These are phyloP conservation scores for Pogonophryne albipinna DNA, from an alignment of 2,797 vertebrate genomes.

Conservation along the genomic window DNA sequence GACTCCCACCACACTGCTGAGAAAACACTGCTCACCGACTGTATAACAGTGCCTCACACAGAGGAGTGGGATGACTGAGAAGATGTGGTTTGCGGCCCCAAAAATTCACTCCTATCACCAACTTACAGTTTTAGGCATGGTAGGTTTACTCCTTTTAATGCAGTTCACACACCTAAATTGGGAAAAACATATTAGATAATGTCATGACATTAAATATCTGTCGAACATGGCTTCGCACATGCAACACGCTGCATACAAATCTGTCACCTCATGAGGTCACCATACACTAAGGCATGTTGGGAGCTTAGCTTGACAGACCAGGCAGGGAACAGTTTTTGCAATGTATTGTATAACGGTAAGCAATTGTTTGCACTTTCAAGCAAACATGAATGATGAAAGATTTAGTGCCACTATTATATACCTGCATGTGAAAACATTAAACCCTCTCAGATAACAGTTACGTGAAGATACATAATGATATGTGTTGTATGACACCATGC, in stretches of 20 bases:
- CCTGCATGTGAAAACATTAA: background rate
- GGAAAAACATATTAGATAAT: background rate
- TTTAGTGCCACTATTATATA: fast-evolving
- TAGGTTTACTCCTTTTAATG: background rate
- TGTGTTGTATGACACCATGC: background rate
- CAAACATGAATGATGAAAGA: background rate
- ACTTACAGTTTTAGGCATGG: background rate
- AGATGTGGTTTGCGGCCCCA: conserved; percentile 11
- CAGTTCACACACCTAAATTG: background rate
- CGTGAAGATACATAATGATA: background rate
- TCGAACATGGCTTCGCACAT: background rate
- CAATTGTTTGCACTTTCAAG: background rate
- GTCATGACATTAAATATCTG: background rate
- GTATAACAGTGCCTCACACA: conserved; percentile 21
- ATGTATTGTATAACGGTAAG: background rate
- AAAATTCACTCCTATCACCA: background rate
- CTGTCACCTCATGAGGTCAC: conserved; percentile 76
- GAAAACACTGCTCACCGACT: conserved; percentile 47
- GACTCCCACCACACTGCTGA: conserved; percentile 55
- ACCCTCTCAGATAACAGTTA: background rate
- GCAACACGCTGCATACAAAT: conserved; percentile 14
- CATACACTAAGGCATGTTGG: conserved; percentile 37
- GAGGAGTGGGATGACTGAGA: conserved; percentile 21
- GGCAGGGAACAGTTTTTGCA: background rate
- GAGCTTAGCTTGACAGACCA: background rate